Conservation (phyloP, 1,140 invertebrate genomes). For the Meteorus sp. region DNA sequence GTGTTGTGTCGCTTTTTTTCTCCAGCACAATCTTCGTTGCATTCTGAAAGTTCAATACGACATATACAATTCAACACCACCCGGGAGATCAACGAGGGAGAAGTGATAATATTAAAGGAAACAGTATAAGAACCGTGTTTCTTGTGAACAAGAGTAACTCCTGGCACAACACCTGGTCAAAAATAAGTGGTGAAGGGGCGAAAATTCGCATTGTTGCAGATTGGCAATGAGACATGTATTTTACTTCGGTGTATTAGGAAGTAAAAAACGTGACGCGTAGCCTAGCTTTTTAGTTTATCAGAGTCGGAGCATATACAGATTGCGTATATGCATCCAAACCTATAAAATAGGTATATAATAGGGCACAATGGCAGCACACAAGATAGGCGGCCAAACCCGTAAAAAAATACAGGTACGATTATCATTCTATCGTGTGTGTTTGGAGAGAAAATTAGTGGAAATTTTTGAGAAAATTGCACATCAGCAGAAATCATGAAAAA, state of each 20-base stretch:
- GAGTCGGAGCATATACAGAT: constrained; percentile 4
- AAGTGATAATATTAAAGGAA: no score
- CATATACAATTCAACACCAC: no score
- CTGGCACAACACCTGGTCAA: neutral
- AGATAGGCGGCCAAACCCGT: constrained; percentile 62
- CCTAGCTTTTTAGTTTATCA: constrained; percentile 4
- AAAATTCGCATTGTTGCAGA: neutral
- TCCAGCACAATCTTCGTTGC: no score
- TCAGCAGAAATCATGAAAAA: no score
- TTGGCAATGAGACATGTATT: neutral
- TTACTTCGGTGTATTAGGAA: neutral
- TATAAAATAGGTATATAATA: constrained; percentile 12
- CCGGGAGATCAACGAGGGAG: no score
- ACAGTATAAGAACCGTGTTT: no score
- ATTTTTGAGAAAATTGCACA: no score
- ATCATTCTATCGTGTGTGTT: neutral
- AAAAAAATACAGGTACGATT: constrained; percentile 69
- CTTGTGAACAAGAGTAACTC: no score
- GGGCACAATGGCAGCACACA: constrained; percentile 54
- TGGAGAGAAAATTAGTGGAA: no score
- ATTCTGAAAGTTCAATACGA: no score
- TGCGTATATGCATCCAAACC: constrained; percentile 10
- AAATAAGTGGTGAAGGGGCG: neutral
- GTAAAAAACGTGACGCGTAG: constrained; percentile 4
- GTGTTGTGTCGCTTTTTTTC: no score